Percentiles rank a stretch among this genome's conserved stretches.
Conservation (phyloP, 2,797 vertebrate species). For the Sciurus vulgaris region DNA sequence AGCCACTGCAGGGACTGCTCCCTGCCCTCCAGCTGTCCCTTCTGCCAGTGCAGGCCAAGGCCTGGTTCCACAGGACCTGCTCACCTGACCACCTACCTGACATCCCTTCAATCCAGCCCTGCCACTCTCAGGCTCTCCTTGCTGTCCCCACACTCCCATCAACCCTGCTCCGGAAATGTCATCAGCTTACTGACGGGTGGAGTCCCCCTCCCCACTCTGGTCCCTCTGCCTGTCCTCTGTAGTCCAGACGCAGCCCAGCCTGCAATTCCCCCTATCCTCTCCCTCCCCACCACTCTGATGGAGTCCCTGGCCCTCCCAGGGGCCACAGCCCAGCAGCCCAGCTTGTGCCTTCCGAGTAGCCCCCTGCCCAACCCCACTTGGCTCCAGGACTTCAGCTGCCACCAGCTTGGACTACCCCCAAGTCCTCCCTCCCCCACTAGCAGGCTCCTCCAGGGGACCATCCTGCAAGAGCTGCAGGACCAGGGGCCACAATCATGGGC, state of each 20-base stretch:
- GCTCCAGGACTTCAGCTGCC: no score
- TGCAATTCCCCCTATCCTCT: no score
- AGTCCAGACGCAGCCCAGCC: no score
- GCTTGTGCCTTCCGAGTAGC: neutral
- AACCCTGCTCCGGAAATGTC: rapidly evolving
- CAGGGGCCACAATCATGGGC: constrained; percentile 81
- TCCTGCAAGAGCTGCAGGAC: constrained; percentile 87
- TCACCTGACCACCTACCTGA: neutral
- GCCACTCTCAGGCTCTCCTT: neutral
- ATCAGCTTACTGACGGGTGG: rapidly evolving
- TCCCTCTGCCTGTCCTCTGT: neutral
- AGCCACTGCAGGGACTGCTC: no score
- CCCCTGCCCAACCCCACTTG: neutral
- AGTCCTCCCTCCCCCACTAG: constrained; percentile 79
- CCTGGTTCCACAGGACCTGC: neutral
- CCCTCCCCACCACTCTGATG: neutral
- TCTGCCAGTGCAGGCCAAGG: neutral
- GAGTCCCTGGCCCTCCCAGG: neutral
- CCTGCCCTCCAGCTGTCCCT: neutral
- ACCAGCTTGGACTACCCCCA: no score
- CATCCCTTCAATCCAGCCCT: neutral
- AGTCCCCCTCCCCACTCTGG: neutral
- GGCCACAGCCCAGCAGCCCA: no score
- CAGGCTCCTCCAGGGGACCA: constrained; percentile 88
- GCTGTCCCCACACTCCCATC: no score